Base-by-base conservation (phyloP, 2,113 vertebrate genomes). In the Melanerpes formicivorus region DNA sequence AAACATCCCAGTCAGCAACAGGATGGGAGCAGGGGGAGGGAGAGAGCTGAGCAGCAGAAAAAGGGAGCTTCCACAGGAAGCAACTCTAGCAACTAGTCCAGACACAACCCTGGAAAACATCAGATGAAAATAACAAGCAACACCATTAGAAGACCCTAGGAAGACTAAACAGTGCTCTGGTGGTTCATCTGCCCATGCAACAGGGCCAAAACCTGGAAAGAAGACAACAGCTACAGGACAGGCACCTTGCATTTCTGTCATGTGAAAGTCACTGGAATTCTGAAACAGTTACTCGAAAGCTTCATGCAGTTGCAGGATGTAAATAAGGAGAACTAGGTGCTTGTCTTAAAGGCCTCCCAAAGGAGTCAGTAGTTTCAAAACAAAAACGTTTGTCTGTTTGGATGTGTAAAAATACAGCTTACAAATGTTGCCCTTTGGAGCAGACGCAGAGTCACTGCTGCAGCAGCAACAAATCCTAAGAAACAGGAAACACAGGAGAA, bases 11-110 rank as follows among this genome's bases (percentile, higher is more conserved):
- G 29, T 56, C 14, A 19, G 73, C 52, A 67, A 22, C 4, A 1
- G 27, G 22, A 16, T 23, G 10, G 9, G 19, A 34, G 34, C 6
- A 34, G 62, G 15, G 25, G 42, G 42, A 44, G 42, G 42, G 15
- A 7, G 50, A 71, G 26, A 79, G 54, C 44, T 52, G 74, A 79
- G 60, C 27, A 8, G 23, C 42, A 84, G 62, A 93, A 87, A 72
- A 30, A 69, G n/a, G 52, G 59, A 86, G 62, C 66, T 96, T 37
- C 50, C 70, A 66, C 44, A 77, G 83, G 78, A 96, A 89, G 30
- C 12, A 66, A 40, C 63, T 48, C 46, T 50, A 88, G 44, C 64
- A 58, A 30, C 1, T 6, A 52, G 30, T 60, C 44, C 52, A 46
- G 73, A 46, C 48, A 71, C 25, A 63, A 65, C 11, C 34, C 69